Evolutionary conservation across 2,797 vertebrate species (phyloP).

Genomic region (Gastrophryne carolinensis): DNA sequence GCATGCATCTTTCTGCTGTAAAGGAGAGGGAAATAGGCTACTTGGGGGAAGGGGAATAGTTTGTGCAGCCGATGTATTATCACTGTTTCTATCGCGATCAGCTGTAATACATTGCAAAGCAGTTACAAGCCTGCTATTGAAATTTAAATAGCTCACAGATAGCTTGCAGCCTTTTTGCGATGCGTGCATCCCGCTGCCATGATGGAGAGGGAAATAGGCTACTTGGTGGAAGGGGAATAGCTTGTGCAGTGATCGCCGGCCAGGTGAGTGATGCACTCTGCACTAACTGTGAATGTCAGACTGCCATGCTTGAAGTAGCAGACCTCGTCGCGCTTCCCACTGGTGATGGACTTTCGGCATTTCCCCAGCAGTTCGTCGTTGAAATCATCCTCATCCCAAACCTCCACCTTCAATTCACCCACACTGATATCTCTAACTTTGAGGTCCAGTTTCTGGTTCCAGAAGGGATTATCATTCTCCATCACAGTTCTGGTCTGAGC

Average conservation of each 20-base stretch:
- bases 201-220: too few relatives aligned
- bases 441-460: conserved; percentile 69
- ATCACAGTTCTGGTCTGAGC: conserved; percentile 67
- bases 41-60: too few relatives aligned
- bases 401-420: conserved; percentile 72
- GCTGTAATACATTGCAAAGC: too few relatives aligned
- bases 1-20: too few relatives aligned
- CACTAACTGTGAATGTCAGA: conserved; percentile 64
- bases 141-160: too few relatives aligned
- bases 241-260: conserved; percentile 64
- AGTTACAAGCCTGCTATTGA: too few relatives aligned
- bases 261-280: conserved; percentile 72
- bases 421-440: conserved; percentile 61
- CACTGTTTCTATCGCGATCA: too few relatives aligned
- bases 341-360: conserved; percentile 57
- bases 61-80: too few relatives aligned
- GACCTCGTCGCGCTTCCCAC: accelerated
- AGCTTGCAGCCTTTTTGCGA: too few relatives aligned
- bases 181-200: too few relatives aligned
- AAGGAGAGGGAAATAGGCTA: too few relatives aligned
- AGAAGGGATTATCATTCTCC: conserved; percentile 74
- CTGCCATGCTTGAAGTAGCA: conserved; percentile 72
- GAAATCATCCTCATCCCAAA: conserved; percentile 81
- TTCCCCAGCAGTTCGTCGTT: conserved; percentile 78
- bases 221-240: conserved; percentile 66